Base-by-base conservation (phyloP, 2,888 invertebrate genomes). In the Eudemis profundana region DNA sequence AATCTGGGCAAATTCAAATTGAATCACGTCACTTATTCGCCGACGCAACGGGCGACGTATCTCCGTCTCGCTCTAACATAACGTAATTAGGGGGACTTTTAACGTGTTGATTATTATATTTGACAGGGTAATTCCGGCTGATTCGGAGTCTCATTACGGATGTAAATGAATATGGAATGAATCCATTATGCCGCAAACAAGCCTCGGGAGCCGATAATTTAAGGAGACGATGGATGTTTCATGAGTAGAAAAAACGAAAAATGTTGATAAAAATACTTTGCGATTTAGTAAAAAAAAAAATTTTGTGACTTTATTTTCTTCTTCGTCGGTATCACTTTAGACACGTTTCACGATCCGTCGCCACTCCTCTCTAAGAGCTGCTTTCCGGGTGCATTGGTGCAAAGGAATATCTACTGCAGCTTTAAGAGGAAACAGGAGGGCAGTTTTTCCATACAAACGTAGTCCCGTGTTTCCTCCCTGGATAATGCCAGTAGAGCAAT, bases 91-190 rank as follows among this genome's bases (percentile, higher is more conserved):
- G 51, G 46, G 51, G 29, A 61, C 59, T 67, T 59, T 65, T 65
- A 59, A 51, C 59, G 51, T 44, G 59, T 66, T 78, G 82, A 86
- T 89, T 85, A 84, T 83, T 79, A 90, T 81, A 85, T 87, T 86
- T 88, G 91, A 90, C 90, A 85, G 85, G 82, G 81, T 86, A 87
- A 89, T 89, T 89, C 81, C 74, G 79, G 77, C 78, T 80, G 88
- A 78, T 84, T 78, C 78, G 82, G 86, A 85, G 79, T 89, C 90
- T 90, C 85, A 88, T 90, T 91, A 90, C 78, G 77, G 82, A 88
- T 90, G 91, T 86, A 91, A 92, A 92, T 91, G 89, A 91, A 89
- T 90, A 88, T 87, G 86, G 89, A 90, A 91, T 90, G 90, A 92
- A 90, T 89, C 90, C 89, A 92, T 91, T 92, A 91, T 88, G 87